Base-by-base conservation (phyloP, 1,140 invertebrate species). In the Theocolax elegans region DNA sequence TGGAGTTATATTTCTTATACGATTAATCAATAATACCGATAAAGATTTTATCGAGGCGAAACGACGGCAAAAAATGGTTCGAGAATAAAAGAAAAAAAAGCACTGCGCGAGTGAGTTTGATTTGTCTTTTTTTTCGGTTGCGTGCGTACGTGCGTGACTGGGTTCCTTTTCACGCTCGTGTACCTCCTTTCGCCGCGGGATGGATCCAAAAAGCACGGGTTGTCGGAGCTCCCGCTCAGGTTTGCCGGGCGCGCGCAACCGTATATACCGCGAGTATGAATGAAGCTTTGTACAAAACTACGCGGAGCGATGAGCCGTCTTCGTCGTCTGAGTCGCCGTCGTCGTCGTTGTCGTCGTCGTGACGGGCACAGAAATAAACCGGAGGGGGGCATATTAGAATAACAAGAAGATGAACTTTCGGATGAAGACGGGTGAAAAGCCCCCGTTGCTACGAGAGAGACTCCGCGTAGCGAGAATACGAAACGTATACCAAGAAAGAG, bases 361-460 rank as follows among this genome's bases (percentile, higher is more conserved):
- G 66, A 67, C 65, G 60, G 13, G 70, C 70, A 64, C 76, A 56
- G 58, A 77, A 77, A 77, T 77, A 77, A 77, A 77, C 76, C 64
- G 54, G 42, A 46, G 40, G 35, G 35, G 38, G 15, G 58, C 21
- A 35, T 10, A 60, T 60, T 62, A 58, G 54, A 66, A 44, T 54
- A 60, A 71, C 23, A 71, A 68, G 64, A 67, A 49, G 49, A 68
- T 31, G 59, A 66, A 46, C 27, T 48, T 58, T 56, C 27, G 56
- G 48, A 67, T 49, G 68, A 63, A 62, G 60, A 64, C 48, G 59
- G 21, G 21, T 19, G 25, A 42, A 59, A 40, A 42, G 56, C 31
- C 31, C 31, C 53, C 53, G 25, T 53, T n/a, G 21, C 25, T 15
- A n/a, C 49, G 17, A 51, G 48, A 38, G 35, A 13, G 13, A 38